These are phyloP conservation scores for Irena cyanogastra DNA, from an alignment of 2,113 vertebrate species.

Conservation along the genomic window DNA sequence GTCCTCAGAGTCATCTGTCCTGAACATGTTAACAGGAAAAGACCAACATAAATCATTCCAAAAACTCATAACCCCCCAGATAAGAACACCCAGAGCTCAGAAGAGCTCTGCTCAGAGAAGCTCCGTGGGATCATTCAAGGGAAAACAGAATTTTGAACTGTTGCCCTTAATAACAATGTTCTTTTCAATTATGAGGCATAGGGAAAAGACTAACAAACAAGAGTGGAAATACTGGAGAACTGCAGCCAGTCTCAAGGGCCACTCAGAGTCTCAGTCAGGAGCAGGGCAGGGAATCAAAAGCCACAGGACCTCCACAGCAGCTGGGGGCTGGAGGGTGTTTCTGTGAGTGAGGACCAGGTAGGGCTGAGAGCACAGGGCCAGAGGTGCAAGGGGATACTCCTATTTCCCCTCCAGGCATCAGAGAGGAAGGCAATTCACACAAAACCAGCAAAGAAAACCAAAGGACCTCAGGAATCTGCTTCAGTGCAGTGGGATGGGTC, in stretches of 20 bases:
- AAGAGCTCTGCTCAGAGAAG: neutral
- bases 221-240: neutral
- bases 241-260: neutral
- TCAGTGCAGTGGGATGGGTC: no score
- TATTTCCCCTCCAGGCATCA: neutral
- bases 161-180: neutral
- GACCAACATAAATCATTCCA: neutral
- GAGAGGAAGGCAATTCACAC: neutral
- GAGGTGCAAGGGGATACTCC: neutral
- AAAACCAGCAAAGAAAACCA: neutral
- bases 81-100: neutral
- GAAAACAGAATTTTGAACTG: neutral
- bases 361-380: neutral
- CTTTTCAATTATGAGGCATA: neutral
- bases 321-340: neutral
- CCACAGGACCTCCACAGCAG: accelerated
- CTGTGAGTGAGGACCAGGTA: neutral
- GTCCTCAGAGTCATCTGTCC: neutral
- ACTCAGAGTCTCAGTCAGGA: neutral
- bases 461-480: neutral
- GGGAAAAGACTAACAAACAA: neutral
- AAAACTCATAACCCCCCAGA: neutral
- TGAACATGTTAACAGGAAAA: neutral
- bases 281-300: neutral
- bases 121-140: neutral